Conservation (phyloP, 2,888 invertebrate species). For the Tachina lurida region DNA sequence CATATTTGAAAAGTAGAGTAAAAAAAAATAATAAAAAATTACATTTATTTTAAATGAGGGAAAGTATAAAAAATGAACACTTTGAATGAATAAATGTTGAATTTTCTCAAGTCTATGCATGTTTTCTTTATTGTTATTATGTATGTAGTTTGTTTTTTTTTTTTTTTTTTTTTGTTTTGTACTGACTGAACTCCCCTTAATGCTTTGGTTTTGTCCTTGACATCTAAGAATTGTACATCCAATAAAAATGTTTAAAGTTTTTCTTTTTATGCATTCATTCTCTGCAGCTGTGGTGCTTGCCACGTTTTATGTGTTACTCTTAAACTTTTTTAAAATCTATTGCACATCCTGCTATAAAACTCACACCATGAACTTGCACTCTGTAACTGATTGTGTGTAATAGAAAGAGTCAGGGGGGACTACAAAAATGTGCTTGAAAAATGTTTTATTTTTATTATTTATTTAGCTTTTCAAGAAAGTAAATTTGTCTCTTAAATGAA, state of each 20-base stretch:
- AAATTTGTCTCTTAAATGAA: background rate
- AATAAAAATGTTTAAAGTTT: constrained; percentile 46
- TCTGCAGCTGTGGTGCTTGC: constrained; percentile 23
- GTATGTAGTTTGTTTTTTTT: too few species aligned
- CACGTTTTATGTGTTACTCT: constrained; percentile 10
- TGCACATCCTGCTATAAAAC: constrained; percentile 16
- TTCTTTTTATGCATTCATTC: constrained; percentile 12
- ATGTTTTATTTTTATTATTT: constrained; percentile 1
- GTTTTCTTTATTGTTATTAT: too few species aligned
- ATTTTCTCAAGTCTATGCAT: constrained; percentile 12
- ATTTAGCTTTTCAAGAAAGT: background rate
- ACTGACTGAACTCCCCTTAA: background rate
- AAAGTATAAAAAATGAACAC: constrained; percentile 16
- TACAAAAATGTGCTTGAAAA: too few species aligned
- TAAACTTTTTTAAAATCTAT: background rate
- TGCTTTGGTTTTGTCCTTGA: constrained; percentile 57
- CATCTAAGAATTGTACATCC: constrained; percentile 52
- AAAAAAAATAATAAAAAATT: background rate
- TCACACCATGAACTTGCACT: background rate
- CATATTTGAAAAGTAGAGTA: background rate
- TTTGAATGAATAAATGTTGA: constrained; percentile 11
- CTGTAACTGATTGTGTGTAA: background rate
- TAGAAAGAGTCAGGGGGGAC: too few species aligned
- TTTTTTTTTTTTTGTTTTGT: background rate
- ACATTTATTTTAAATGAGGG: constrained; percentile 39